phyloP scores from a whole-genome alignment of 2,113 vertebrate genomes.

The Colossoma macropomum region DNA sequence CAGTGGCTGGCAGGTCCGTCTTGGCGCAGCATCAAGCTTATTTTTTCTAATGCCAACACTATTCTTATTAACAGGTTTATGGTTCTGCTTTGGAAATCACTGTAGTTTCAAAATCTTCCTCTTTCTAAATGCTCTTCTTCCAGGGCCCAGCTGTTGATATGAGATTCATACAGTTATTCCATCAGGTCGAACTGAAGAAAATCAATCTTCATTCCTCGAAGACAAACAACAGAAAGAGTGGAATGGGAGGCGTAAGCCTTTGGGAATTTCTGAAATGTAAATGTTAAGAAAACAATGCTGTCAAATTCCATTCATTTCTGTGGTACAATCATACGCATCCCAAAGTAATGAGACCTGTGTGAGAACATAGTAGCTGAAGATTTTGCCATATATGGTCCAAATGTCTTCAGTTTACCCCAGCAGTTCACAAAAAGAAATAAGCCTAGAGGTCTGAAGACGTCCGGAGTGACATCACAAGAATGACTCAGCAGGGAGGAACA shows the following conservation, averaged over 20 bases:
- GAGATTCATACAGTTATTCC: too few species aligned
- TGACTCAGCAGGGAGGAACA: conserved; percentile 46
- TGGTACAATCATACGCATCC: conserved; percentile 30
- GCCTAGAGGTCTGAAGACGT: conserved; percentile 12
- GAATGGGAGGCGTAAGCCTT: background rate
- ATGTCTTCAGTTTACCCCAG: background rate
- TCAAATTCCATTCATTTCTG: background rate
- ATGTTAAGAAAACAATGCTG: background rate
- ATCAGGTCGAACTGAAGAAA: too few species aligned
- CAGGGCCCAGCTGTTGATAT: too few species aligned
- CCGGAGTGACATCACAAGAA: conserved; percentile 21
- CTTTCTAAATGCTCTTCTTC: too few species aligned
- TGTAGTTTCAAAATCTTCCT: too few species aligned
- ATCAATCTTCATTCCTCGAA: too few species aligned
- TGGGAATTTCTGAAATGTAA: background rate
- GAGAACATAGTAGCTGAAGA: background rate
- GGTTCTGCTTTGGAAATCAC: too few species aligned
- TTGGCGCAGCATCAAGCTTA: too few species aligned
- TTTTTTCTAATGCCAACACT: too few species aligned
- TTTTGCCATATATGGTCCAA: conserved; percentile 3
- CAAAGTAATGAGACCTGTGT: background rate
- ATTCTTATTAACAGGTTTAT: too few species aligned
- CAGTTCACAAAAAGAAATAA: background rate
- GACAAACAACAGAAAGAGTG: too few species aligned
- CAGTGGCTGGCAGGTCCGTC: too few species aligned